Percentiles rank a stretch among this genome's conserved stretches.
These are phyloP conservation scores for Pomatorhinus ruficollis DNA, from an alignment of 2,113 vertebrate species.

Conservation along the genomic window DNA sequence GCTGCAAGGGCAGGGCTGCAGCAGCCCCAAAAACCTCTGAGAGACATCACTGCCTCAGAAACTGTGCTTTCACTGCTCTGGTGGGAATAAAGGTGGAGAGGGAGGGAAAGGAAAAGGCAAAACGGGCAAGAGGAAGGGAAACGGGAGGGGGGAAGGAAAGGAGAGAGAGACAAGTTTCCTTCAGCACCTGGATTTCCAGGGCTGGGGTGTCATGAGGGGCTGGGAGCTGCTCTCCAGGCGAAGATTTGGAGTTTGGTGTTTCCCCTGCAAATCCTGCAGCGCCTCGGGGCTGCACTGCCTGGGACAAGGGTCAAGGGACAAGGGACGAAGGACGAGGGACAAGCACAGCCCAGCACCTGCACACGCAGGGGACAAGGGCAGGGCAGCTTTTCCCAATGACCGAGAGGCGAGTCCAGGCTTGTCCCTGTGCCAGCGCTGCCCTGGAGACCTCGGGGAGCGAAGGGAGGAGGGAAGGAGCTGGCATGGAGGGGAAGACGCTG, in stretches of 20 bases:
- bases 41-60: not conserved
- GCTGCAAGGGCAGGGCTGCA: not conserved
- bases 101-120: not conserved
- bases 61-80: not conserved
- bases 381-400: not conserved
- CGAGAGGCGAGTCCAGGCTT: not conserved
- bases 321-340: not conserved
- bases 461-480: not conserved
- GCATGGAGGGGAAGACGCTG: not conserved
- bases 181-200: not conserved
- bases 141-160: fast-evolving
- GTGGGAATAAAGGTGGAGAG: not conserved
- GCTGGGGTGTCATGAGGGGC: fast-evolving
- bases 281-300: not conserved
- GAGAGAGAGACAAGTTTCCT: not conserved
- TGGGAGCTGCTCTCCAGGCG: not conserved
- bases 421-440: not conserved
- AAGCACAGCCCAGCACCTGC: not conserved
- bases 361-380: not conserved
- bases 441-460: not conserved
- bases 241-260: not conserved
- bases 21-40: fast-evolving
- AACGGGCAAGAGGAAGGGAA: not conserved
- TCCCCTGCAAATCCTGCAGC: not conserved
- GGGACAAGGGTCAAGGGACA: not conserved